Evolutionary conservation across 1,140 invertebrate genomes (phyloP), one percentile per base, ranked within the genome.

Genomic region (Drosophila pseudoobscura): DNA sequence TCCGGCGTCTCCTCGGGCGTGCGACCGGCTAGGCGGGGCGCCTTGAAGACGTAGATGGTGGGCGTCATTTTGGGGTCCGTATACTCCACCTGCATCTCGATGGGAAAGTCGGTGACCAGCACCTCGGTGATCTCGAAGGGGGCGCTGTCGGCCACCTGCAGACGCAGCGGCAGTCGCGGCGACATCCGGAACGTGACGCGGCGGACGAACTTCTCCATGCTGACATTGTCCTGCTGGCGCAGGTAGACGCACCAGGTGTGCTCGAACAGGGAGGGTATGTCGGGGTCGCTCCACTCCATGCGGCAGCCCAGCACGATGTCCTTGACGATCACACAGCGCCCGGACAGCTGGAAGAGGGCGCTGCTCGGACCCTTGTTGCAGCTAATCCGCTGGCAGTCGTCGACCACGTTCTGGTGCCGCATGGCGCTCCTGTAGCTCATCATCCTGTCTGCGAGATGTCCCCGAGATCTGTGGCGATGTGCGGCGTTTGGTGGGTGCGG

Each of bases 61-160:
- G 83, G 6, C 0, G 83, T 64, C 82, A 88, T 78, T 2, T 20
- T 41, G 6, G 60, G 29, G 13, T 78, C 78, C 7, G 50, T 22
- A 11, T 87, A 87, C 15, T 88, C 58, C 43, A 87, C 78, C 57
- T 82, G 70, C 31, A 87, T 52, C 45, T 88, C 82, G 3, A 87
- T 8, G 5, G 82, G 82, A 15, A 87, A 87, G 7, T 87, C 82
- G 3, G 74, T 65, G 56, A 61, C 66, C 41, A 87, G 41, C 24
- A 87, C 83, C 9, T 87, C 82, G 31, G 65, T 82, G 13, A 87
- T 87, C 59, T 87, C 82, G 17, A 87, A 87, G 5, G 82, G 82
- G 1, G 82, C 73, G 2, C 49, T 20, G 24, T 87, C 82, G 11
- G 82, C 83, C 46, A 87, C 82, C 17, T 88, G 83, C 8, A 87